phyloP scores from a whole-genome alignment of 2,888 invertebrate genomes.

The Lepeophtheirus nordmannii region DNA sequence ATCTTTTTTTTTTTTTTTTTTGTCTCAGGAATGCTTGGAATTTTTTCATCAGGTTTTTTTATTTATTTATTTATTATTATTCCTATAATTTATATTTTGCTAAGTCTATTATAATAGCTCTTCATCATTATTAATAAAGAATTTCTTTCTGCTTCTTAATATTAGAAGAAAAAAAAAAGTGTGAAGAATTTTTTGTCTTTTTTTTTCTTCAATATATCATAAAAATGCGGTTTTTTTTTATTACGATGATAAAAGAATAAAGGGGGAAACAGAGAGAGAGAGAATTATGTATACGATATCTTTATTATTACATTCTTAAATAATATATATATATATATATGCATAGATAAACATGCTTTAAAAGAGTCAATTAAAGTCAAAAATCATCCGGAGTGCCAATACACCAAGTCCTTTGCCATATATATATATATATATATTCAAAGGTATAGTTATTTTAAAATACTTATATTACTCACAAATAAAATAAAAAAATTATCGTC shows the following conservation, averaged over 20 bases:
- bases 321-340: not conserved
- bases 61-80: too few relatives aligned
- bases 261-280: too few relatives aligned
- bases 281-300: too few relatives aligned
- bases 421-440: not conserved
- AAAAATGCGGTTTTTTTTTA: not conserved
- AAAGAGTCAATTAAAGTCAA: not conserved
- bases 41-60: slow-evolving; percentile 5
- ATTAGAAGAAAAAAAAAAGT: slow-evolving; percentile 2
- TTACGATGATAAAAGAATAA: too few relatives aligned
- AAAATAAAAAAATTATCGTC: not conserved
- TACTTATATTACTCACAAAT: not conserved
- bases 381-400: not conserved
- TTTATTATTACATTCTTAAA: too few relatives aligned
- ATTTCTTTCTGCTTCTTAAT: not conserved
- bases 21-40: not conserved
- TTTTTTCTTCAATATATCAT: not conserved
- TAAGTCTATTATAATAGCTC: slow-evolving; percentile 2
- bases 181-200: not conserved
- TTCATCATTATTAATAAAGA: slow-evolving; percentile 1
- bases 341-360: not conserved
- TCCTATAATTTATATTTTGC: slow-evolving; percentile 4
- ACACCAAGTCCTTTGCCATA: not conserved
- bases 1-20: not conserved
- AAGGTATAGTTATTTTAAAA: not conserved